Base-by-base conservation (phyloP, 2,113 vertebrate genomes). In the Callipepla squamata region DNA sequence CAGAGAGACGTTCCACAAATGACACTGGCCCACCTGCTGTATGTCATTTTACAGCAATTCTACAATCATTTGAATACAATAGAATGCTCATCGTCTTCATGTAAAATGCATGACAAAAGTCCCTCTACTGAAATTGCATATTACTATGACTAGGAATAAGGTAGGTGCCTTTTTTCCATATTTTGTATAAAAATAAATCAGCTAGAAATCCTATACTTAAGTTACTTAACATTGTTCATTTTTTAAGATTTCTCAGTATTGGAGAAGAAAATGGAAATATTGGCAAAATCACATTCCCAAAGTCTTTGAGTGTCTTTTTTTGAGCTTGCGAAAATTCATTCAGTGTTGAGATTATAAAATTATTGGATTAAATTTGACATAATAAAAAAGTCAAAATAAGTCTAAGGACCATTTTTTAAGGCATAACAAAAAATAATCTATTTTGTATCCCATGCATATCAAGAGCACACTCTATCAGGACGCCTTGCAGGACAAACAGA, bases 1-100 rank as follows among this genome's bases (percentile, higher is more conserved):
- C 66, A 34, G 73, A 74, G 51, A 75, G 38, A 70, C 69, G 34
- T 10, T 67, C 16, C 82, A 30, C 67, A 96, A 97, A 90, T 82
- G 91, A 93, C 91, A 80, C 42, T 28, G 59, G 89, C 66, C 87
- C 91, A 89, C 93, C 94, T 96, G 95, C 94, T 87, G 66, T 74
- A 94, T 85, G 84, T 72, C 23, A 66, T 94, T 91, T 94, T 77
- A 50, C 58, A 88, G 88, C 58, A 74, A 92, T 90, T 95, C 90
- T 75, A 76, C 38, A 84, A 87, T 38, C 38, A 75, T 93, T 87
- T 96, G 94, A 95, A 94, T 34, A 92, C 80, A 83, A 88, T 42
- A 32, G 67, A 70, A 61, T 80, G 47, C 89, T 93, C 92, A 90
- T 82, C 75, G 79, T 81, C 79, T 93, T 85, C 70, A 82, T 44